These are phyloP conservation scores for Trichogramma evanescens DNA, from an alignment of 2,888 invertebrate genomes.

Conservation along the genomic window DNA sequence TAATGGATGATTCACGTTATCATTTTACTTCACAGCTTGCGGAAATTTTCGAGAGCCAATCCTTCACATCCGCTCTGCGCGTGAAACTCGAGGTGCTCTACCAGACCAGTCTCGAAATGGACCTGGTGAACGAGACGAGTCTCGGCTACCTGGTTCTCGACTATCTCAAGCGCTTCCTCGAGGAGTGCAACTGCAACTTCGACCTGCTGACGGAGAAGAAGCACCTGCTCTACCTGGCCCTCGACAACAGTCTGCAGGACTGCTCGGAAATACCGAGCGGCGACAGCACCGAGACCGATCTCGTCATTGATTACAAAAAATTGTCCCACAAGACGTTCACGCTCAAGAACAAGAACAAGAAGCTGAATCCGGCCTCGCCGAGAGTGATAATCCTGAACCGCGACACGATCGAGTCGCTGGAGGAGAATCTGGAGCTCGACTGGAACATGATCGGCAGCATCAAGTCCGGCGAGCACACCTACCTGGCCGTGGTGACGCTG, in stretches of 20 bases:
- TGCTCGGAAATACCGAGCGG: conserved; percentile 66
- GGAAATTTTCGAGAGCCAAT: conserved; percentile 58
- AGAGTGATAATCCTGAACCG: conserved; percentile 57
- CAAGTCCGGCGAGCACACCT: conserved; percentile 56
- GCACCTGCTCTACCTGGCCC: conserved; percentile 68
- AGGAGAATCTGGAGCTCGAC: conserved; percentile 52
- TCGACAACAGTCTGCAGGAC: conserved; percentile 70
- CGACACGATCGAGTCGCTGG: conserved; percentile 49
- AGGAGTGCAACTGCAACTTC: conserved; percentile 29
- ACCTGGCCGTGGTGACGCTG: conserved; percentile 59
- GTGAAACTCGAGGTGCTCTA: conserved; percentile 69
- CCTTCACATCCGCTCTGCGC: conserved; percentile 60
- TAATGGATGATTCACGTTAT: background rate
- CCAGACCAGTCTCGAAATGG: conserved; percentile 64
- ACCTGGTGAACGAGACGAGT: conserved; percentile 52
- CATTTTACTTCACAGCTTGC: conserved; percentile 52
- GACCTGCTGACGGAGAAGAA: conserved; percentile 56
- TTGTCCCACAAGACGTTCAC: conserved; percentile 44
- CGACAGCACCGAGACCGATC: conserved; percentile 64
- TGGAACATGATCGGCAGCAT: conserved; percentile 58
- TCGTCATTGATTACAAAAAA: conserved; percentile 70
- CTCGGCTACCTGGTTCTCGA: conserved; percentile 59
- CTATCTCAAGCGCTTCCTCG: conserved; percentile 50
- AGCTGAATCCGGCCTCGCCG: conserved; percentile 56
- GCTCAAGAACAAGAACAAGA: conserved; percentile 41